Percentiles rank a stretch among this genome's conserved stretches.
Conservation (phyloP, 2,888 invertebrate species). For the Mythimna albipuncta region DNA sequence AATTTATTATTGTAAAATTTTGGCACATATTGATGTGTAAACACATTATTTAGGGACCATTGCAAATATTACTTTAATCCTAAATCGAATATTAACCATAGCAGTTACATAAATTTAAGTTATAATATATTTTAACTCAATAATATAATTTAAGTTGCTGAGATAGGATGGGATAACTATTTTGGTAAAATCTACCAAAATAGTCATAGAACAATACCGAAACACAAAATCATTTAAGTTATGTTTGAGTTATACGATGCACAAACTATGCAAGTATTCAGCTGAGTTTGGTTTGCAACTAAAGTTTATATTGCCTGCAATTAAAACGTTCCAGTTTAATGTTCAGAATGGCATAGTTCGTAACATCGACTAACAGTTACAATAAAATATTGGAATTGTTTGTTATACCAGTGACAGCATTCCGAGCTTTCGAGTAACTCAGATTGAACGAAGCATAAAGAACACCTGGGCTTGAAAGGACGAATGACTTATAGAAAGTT, state of each 20-base stretch:
- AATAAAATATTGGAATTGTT: constrained; percentile 11
- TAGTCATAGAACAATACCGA: constrained; percentile 17
- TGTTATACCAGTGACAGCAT: background rate
- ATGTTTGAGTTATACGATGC: constrained; percentile 40
- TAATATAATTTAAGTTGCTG: background rate
- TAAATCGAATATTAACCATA: background rate
- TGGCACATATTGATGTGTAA: background rate
- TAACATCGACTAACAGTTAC: background rate
- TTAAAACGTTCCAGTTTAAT: constrained; percentile 23
- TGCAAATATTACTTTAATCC: background rate
- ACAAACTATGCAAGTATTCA: constrained; percentile 38
- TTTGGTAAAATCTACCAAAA: background rate
- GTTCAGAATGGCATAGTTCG: constrained; percentile 13
- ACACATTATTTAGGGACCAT: background rate
- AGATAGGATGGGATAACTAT: background rate
- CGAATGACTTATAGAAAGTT: constrained; percentile 17
- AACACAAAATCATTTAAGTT: constrained; percentile 21
- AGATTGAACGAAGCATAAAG: constrained; percentile 26
- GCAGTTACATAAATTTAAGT: background rate
- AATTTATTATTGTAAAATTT: background rate
- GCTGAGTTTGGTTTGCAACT: constrained; percentile 13
- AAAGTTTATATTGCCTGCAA: constrained; percentile 35
- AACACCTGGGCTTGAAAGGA: constrained; percentile 20
- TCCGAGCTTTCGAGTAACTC: background rate
- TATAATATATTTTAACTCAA: background rate